Evolutionary conservation across 1,140 invertebrate genomes (phyloP).

Genomic region (Calliphora vicina): DNA sequence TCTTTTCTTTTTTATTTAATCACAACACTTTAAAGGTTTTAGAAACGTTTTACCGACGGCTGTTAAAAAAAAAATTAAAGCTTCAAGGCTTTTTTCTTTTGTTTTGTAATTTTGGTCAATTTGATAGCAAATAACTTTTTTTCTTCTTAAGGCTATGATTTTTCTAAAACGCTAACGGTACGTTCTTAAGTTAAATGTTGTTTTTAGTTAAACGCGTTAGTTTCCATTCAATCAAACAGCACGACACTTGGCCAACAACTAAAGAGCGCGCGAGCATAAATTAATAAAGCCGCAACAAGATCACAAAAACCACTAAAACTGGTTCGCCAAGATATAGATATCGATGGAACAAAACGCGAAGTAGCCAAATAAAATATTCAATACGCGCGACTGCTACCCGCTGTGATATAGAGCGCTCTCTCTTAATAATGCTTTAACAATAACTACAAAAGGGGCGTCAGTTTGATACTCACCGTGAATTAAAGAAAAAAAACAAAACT

Average conservation of each 20-base stretch:
- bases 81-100: not conserved
- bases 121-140: too few relatives aligned
- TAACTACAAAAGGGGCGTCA: not conserved
- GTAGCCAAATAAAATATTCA: conserved; percentile 2
- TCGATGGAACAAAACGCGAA: conserved; percentile 8
- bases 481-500: too few relatives aligned
- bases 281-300: conserved; percentile 49
- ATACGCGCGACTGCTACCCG: not conserved
- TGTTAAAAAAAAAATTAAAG: not conserved
- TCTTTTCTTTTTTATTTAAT: not conserved
- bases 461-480: conserved; percentile 23
- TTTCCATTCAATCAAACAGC: conserved; percentile 49
- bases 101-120: not conserved
- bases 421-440: not conserved
- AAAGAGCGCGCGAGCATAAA: conserved; percentile 59
- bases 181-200: not conserved
- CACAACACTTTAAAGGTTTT: not conserved
- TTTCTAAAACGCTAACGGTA: not conserved
- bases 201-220: conserved; percentile 28
- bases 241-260: conserved; percentile 61
- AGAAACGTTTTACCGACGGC: not conserved
- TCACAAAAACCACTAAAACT: conserved; percentile 26
- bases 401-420: conserved; percentile 13
- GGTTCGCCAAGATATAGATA: not conserved
- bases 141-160: too few relatives aligned